Percentiles rank a stretch among this genome's conserved stretches.
Conservation (phyloP, 2,888 invertebrate genomes). For the Lucinisca nassula region DNA sequence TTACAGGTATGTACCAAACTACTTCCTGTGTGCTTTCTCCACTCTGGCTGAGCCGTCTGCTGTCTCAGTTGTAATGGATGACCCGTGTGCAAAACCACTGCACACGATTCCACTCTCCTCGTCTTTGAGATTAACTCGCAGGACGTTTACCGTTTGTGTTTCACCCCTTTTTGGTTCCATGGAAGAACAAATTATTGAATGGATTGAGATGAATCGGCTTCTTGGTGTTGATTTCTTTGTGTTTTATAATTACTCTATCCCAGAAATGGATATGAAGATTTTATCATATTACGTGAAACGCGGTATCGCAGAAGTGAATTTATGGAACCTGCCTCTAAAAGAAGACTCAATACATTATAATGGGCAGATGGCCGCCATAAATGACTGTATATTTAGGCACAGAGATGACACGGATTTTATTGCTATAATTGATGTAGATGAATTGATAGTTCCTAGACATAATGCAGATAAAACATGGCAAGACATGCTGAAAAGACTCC, state of each 20-base stretch:
- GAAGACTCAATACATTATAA: not conserved
- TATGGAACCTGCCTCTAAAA: not conserved
- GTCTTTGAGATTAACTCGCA: too few species aligned
- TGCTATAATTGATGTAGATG: constrained; percentile 13
- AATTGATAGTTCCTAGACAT: constrained; percentile 17
- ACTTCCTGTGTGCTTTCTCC: not conserved
- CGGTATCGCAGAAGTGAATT: not conserved
- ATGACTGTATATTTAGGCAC: constrained; percentile 13
- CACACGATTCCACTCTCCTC: not conserved
- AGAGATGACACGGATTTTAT: not conserved
- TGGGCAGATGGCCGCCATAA: constrained; percentile 9
- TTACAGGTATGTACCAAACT: not conserved
- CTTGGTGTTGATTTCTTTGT: not conserved
- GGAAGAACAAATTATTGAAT: not conserved
- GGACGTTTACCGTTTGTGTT: not conserved
- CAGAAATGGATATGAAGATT: not conserved
- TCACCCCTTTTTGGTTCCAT: not conserved
- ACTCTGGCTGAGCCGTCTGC: too few species aligned
- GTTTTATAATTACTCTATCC: not conserved
- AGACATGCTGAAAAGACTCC: constrained; percentile 1
- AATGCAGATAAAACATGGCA: not conserved
- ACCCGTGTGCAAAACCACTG: not conserved
- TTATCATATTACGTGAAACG: not conserved
- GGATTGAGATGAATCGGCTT: not conserved
- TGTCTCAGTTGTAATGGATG: not conserved